These are phyloP conservation scores for Castor canadensis DNA, from an alignment of 2,113 vertebrate species.

Conservation along the genomic window DNA sequence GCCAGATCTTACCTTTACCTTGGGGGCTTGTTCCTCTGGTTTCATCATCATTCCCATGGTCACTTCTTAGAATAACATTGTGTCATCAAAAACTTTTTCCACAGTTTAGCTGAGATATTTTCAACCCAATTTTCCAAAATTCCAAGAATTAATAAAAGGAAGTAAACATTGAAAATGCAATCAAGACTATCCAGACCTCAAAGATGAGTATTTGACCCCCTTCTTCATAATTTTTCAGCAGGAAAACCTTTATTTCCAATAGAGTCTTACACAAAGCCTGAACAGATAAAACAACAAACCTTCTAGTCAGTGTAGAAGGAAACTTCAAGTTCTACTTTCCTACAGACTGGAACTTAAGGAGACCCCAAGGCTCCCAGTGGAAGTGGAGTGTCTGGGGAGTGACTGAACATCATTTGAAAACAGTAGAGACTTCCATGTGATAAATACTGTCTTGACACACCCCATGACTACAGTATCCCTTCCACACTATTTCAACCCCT, in stretches of 20 bases:
- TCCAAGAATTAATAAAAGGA: conserved; percentile 30
- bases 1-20: background rate
- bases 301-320: background rate
- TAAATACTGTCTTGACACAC: background rate
- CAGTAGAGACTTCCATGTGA: background rate
- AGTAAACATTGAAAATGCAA: conserved; percentile 19
- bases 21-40: background rate
- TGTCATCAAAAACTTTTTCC: background rate
- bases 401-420: background rate
- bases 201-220: background rate
- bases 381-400: background rate
- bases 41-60: background rate
- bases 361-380: background rate
- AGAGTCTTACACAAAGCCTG: conserved; percentile 18
- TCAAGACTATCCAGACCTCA: conserved; percentile 25
- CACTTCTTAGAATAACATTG: background rate
- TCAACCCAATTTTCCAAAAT: conserved; percentile 15
- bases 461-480: background rate
- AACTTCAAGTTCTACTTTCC: background rate
- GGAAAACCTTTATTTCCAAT: conserved; percentile 45
- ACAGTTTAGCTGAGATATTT: background rate
- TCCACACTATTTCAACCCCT: background rate
- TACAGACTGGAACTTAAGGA: background rate
- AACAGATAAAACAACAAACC: background rate
- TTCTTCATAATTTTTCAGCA: background rate